Base-by-base conservation (phyloP, 2,888 invertebrate species). In the Pristionchus arcanus region DNA sequence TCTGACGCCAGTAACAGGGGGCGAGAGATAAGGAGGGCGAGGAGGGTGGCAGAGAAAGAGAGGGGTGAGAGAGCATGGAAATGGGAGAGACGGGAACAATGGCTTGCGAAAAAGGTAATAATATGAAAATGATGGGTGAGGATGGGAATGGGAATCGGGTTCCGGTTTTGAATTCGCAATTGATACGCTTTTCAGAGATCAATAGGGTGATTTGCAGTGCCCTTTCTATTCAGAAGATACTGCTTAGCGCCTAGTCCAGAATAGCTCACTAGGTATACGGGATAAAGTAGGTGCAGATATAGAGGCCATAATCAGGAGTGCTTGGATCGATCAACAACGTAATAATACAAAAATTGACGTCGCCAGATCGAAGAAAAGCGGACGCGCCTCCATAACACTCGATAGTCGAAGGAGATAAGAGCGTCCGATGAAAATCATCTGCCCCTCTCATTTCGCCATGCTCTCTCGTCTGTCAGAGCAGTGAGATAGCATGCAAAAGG, bases 31-130 rank as follows among this genome's bases (percentile, higher is more conserved):
- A 11, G 42, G 25, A 77, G 42, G 25, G 31, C 1, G 77, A 37
- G 25, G 77, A 77, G 77, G 25, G 21, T 25, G 55, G 0, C 5
- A 59, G 59, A 85, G 34, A 34, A 59, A 7, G 49, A 85, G 34
- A 85, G 84, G 19, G 16, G 21, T 16, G 19, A 49, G 84, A 59
- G 84, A 85, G 84, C 25, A 25, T 85, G 34, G 21, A 37, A 85
- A 34, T 34, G 25, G 21, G 19, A 84, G 55, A 55, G 81, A 49
- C 31, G 11, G 81, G n/a, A 55, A 13, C 66, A 28, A 28, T 49
- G 42, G 11, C 0, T 49, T 49, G 19, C 19, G 7, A 53, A 7
- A n/a, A 83, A 15, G 31, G 83, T 25, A 25, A 28, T 42, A 31
- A 49, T 31, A 59, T 21, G 37, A 55, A 85, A 59, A 15, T 59